Evolutionary conservation across 2,113 vertebrate species (phyloP).

Genomic region (Takifugu bimaculatus): DNA sequence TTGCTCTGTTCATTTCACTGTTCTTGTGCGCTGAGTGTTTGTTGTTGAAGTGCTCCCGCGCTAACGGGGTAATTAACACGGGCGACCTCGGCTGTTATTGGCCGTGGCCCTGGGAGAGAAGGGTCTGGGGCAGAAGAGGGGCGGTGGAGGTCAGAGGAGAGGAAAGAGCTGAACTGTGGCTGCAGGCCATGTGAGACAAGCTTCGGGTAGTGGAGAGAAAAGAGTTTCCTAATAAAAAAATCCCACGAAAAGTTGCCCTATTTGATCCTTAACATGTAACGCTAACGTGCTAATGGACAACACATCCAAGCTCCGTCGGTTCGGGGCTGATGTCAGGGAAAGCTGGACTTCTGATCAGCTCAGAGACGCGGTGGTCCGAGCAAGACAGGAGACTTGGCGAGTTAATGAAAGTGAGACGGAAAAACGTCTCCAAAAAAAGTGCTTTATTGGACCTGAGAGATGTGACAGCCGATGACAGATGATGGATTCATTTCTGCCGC

Average conservation of each 20-base stretch:
- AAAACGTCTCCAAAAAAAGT: constrained; percentile 24
- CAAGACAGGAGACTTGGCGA: constrained; percentile 14
- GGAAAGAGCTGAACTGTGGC: neutral
- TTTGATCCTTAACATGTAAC: no score
- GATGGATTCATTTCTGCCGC: constrained; percentile 12
- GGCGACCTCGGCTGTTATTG: constrained; percentile 59
- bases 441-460: constrained; percentile 11
- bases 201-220: no score
- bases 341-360: no score
- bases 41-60: constrained; percentile 22
- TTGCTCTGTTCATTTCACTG: constrained; percentile 48
- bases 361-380: no score
- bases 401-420: neutral
- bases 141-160: constrained; percentile 16
- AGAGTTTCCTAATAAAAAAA: no score
- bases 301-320: no score
- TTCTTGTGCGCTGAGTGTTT: constrained; percentile 42
- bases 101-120: constrained; percentile 47
- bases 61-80: constrained; percentile 66
- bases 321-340: no score
- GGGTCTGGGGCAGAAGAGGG: constrained; percentile 21
- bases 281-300: no score
- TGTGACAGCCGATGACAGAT: constrained; percentile 10
- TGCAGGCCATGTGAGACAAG: no score
- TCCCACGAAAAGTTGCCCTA: no score